Conservation (phyloP, 2,888 invertebrate genomes). For the Brachypterus glaber region DNA sequence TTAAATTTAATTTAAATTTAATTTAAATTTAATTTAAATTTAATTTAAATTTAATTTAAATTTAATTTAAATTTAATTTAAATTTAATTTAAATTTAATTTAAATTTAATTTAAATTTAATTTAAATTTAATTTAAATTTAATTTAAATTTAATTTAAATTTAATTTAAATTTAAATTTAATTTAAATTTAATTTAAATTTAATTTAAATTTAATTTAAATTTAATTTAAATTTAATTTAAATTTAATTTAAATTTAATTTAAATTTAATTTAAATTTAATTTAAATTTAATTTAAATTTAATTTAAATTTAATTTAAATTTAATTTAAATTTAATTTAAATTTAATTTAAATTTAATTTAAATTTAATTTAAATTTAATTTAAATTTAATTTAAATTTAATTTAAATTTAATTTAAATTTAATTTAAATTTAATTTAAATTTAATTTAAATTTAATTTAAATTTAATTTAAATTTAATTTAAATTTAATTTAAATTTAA, state of each 20-base stretch:
- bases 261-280: background rate
- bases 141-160: background rate
- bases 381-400: background rate
- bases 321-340: background rate
- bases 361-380: background rate
- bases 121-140: background rate
- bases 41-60: background rate
- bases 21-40: background rate
- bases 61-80: background rate
- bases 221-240: background rate
- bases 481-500: background rate
- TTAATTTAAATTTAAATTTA: background rate
- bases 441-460: background rate
- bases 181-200: background rate
- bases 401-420: background rate
- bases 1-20: background rate
- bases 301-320: background rate
- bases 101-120: background rate
- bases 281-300: background rate
- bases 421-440: background rate
- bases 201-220: background rate
- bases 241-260: background rate
- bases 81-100: background rate
- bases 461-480: background rate
- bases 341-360: background rate